Evolutionary conservation across 2,113 vertebrate species (phyloP), one percentile per base, ranked within the genome.

Genomic region (Periophthalmus modestus): DNA sequence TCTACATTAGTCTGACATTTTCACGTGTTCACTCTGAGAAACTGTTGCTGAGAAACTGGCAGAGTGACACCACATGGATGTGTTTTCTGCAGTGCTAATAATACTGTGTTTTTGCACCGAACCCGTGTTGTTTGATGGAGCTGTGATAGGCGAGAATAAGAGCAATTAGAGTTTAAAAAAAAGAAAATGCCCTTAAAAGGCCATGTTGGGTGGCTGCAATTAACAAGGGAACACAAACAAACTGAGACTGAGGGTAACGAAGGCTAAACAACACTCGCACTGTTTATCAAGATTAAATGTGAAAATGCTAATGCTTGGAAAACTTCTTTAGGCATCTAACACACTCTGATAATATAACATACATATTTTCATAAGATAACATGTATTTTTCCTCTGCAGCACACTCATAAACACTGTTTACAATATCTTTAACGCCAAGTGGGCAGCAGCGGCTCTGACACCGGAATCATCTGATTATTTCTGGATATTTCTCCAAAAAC

Each of bases 111-210:
- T 79, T 69, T 57, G 57, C 36, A 55, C 21, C 73, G 46, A 67
- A 28, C 54, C 59, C 46, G 23, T 80, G 77, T 79, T 87, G 79
- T 87, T 87, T 79, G 90, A 87, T 89, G 85, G 80, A 71, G 46
- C 47, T 39, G 72, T 68, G 85, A 91, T 85, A 89, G 74, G 75
- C 78, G 47, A 76, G 77, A 73, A 68, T 74, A 79, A 70, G 74
- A 76, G 83, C 74, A 75, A 80, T 86, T 85, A 84, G 59, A 83
- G 69, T 65, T 63, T 10, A 52, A 74, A 65, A 79, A 83, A 82
- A 52, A 82, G 79, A 78, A 79, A n/a, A 59, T 59, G 57, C 63
- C 83, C 82, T 85, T 90, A 89, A 83, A 91, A 84, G 84, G 83
- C 72, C 68, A 87, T 58, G 59, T 77, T 24, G 77, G 68, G 46